A percentile compares a stretch with the other conserved stretches of the same genome.
Conservation (phyloP, 2,113 vertebrate species). For the Saccopteryx leptura region DNA sequence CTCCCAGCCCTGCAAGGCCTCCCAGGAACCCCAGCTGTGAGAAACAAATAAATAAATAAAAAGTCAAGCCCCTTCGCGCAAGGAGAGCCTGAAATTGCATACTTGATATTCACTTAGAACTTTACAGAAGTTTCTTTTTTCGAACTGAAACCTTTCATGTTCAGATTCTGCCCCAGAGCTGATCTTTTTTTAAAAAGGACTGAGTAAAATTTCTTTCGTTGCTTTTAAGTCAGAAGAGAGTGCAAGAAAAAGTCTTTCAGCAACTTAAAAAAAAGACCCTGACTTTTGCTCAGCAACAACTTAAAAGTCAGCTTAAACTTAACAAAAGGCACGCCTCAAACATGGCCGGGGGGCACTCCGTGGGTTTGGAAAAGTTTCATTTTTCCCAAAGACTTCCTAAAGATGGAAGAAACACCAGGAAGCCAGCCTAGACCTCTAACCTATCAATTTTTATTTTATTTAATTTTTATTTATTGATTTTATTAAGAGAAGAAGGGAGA, state of each 20-base stretch:
- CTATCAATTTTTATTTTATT: not conserved
- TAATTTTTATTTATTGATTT: no score
- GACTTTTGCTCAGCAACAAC: slow-evolving; percentile 72
- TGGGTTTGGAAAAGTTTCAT: slow-evolving; percentile 48
- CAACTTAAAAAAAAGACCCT: slow-evolving; percentile 69
- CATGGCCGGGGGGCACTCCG: slow-evolving; percentile 13
- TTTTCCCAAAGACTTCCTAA: slow-evolving; percentile 52
- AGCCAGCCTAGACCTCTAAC: not conserved
- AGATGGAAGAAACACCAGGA: not conserved
- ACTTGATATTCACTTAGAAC: slow-evolving; percentile 83
- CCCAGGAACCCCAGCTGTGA: not conserved
- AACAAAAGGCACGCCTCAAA: slow-evolving; percentile 60
- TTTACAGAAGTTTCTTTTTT: slow-evolving; percentile 69
- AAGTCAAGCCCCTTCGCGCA: slow-evolving; percentile 56
- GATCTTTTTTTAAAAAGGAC: slow-evolving; percentile 74
- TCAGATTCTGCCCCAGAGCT: slow-evolving; percentile 80
- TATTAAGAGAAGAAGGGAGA: no score
- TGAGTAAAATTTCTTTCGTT: slow-evolving; percentile 75
- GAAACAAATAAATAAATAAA: slow-evolving; percentile 73
- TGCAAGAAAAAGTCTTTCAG: slow-evolving; percentile 75
- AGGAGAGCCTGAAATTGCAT: slow-evolving; percentile 69
- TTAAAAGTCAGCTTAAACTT: slow-evolving; percentile 70
- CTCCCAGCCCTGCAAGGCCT: not conserved
- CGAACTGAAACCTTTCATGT: slow-evolving; percentile 81
- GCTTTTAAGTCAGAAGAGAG: slow-evolving; percentile 73